Base-by-base conservation (phyloP, 2,888 invertebrate species). In the Oligia strigilis region DNA sequence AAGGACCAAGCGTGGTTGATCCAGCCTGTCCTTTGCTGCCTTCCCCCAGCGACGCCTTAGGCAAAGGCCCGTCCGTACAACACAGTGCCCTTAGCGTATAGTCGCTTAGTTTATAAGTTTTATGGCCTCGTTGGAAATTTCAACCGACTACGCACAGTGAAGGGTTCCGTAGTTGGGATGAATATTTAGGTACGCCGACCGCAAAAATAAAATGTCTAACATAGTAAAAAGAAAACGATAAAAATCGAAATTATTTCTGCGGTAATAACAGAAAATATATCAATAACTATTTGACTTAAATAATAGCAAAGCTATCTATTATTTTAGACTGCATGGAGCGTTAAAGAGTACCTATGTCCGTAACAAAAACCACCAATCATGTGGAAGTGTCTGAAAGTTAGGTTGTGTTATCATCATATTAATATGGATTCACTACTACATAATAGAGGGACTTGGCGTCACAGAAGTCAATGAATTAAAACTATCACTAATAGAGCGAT, bases 401-500 rank as follows among this genome's bases (percentile, higher is more conserved):
- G 13, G 8, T 67, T 49, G 29, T 60, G 36, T 52, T n/a, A 78
- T 74, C 52, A 72, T 66, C 52, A 72, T 66, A 72, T 46, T 58
- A 52, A 23, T 70, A 76, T 55, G 19, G 19, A 58, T 73, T 65
- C 49, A 36, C 75, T 78, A 55, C 49, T 62, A 72, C 64, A 55
- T 80, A 79, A 75, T 73, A 75, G 49, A 75, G 60, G n/a, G 52
- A 77, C 64, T 80, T 69, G 77, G 49, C 65, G 81, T 82, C 76
- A 86, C 73, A 78, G 55, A 75, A 77, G 75, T 86, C 87, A 87
- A 88, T 88, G 85, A 90, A 88, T 89, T 89, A 86, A 84, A 86
- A 85, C 88, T 89, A 86, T 86, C 87, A 82, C 83, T 90, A 89
- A 89, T 88, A 88, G 87, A 88, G 84, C 85, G 89, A 91, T 93